Base-by-base conservation (phyloP, 1,140 invertebrate species). In the Eubasilissa regina region DNA sequence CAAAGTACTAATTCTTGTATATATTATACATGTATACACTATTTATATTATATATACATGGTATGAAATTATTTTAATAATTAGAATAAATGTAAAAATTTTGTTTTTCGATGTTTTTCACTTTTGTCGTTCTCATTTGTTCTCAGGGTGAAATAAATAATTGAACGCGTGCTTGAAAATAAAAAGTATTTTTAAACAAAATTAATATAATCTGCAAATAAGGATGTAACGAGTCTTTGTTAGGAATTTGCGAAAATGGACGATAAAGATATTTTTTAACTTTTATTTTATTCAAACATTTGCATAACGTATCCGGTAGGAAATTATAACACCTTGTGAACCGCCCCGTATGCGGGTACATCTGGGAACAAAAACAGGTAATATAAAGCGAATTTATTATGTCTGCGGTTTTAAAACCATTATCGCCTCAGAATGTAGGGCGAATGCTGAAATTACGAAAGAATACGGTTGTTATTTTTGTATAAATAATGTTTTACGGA, bases 311-410 rank as follows among this genome's bases (percentile, higher is more conserved):
- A 64, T 64, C 60, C 60, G 64, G 64, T 17, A 68, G 64, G 64
- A 68, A 68, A 68, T 68, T 68, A 68, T 45, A 68, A 68, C 64
- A 47, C 64, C 64, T 68, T 47, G 64, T 68, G 64, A 68, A 45
- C 44, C 19, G 44, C 35, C 9, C 64, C 44, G 64, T 68, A 68
- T 68, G 64, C 64, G 64, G 64, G 35, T 17, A 17, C 64, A 68
- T 47, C 64, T 48, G 64, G 60, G 60, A 47, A 47, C 43, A 47
- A 68, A 68, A 68, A 68, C 35, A 68, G 62, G 64, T 68, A 68
- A 68, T 68, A 47, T 68, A 68, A 47, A 68, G 64, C 45, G 44
- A 68, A 68, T 68, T 68, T 68, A 68, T 68, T 68, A 68, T 68
- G 35, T 68, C 44, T 47, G 64, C 15, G 64, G 64, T 17, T 64